Evolutionary conservation across 1,140 invertebrate genomes (phyloP).

Genomic region (Anthonomus grandis): DNA sequence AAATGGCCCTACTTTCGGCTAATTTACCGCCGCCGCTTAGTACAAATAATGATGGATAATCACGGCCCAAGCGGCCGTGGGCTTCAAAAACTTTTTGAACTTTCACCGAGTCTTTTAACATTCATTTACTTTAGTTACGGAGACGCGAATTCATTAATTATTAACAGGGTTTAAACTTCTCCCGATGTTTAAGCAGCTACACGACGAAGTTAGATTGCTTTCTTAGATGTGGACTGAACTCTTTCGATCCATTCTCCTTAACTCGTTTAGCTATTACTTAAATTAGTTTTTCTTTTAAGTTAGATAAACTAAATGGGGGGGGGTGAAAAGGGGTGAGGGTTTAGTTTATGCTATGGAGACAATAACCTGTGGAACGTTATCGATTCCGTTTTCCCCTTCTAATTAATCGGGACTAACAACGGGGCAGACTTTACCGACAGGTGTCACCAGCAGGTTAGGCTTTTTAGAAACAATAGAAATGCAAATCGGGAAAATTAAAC

Average conservation of each 20-base stretch:
- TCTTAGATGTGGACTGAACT: constrained; percentile 5
- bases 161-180: constrained; percentile 26
- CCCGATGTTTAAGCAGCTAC: constrained; percentile 18
- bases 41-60: constrained; percentile 21
- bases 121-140: constrained; percentile 23
- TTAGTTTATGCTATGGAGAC: too few relatives aligned
- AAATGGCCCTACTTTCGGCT: not conserved
- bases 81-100: constrained; percentile 20
- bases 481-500: too few relatives aligned
- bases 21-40: constrained; percentile 14
- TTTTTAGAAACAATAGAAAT: too few relatives aligned
- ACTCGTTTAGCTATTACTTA: not conserved
- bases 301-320: too few relatives aligned
- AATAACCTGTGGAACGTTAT: too few relatives aligned
- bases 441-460: too few relatives aligned
- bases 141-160: constrained; percentile 25
- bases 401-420: too few relatives aligned
- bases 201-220: constrained; percentile 21
- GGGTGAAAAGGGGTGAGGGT: too few relatives aligned
- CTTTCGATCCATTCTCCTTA: not conserved
- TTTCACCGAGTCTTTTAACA: constrained; percentile 25
- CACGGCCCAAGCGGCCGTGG: not conserved
- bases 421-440: too few relatives aligned
- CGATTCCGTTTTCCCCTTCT: too few relatives aligned
- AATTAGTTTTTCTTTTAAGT: too few relatives aligned